phyloP scores from a whole-genome alignment of 2,797 vertebrate species.

The Protosalanx chinensis region DNA sequence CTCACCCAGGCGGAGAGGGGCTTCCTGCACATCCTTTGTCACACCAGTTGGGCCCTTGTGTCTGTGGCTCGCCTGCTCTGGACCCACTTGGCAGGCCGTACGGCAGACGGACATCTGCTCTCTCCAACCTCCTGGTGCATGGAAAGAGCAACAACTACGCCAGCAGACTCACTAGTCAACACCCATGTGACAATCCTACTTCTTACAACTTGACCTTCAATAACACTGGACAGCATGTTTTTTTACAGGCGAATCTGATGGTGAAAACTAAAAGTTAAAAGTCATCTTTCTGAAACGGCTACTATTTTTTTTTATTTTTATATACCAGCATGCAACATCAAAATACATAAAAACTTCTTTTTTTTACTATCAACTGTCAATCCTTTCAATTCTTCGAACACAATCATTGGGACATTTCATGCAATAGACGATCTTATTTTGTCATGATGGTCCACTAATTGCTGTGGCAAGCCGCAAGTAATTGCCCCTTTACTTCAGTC shows the following conservation, averaged over 20 bases:
- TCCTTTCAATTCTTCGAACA: constrained; percentile 77
- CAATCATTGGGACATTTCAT: constrained; percentile 86
- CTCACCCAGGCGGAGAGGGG: constrained; percentile 79
- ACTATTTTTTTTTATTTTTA: background rate
- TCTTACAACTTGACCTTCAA: background rate
- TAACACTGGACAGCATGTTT: background rate
- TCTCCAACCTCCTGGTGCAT: constrained; percentile 73
- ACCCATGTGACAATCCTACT: background rate
- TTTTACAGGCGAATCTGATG: background rate
- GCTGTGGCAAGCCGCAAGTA: constrained; percentile 77
- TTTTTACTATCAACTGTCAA: too few species aligned
- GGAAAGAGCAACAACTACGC: constrained; percentile 57
- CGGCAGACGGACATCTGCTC: constrained; percentile 80
- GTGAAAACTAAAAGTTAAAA: background rate
- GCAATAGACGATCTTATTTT: constrained; percentile 87
- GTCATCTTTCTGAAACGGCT: background rate
- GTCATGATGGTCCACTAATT: constrained; percentile 83
- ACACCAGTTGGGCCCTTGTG: constrained; percentile 80
- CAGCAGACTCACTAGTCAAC: constrained; percentile 20
- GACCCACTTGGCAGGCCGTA: constrained; percentile 75
- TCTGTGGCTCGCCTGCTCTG: constrained; percentile 69
- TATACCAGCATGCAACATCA: background rate
- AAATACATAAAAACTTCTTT: too few species aligned
- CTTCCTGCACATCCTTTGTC: constrained; percentile 83
- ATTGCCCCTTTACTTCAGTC: constrained; percentile 81